Conservation (phyloP, 2,888 invertebrate genomes). For the Platycheirus albimanus region DNA sequence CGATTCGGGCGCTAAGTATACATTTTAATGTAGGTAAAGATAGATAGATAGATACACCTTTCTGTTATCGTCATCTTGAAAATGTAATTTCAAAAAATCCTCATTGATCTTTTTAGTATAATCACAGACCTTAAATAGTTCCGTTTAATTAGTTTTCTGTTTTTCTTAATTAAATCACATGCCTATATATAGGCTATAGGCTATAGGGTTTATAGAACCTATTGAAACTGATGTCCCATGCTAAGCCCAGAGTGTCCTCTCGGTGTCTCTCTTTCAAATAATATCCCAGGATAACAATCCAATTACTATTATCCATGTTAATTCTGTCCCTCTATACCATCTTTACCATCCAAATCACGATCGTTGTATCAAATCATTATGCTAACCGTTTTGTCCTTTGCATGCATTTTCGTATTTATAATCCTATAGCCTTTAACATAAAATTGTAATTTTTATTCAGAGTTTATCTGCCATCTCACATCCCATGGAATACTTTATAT, state of each 20-base stretch:
- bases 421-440: conserved; percentile 59
- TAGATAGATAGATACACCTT: no score
- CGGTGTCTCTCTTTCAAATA: neutral
- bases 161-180: conserved; percentile 64
- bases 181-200: neutral
- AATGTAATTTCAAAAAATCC: neutral
- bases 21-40: no score
- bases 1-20: no score
- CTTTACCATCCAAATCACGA: conserved; percentile 72
- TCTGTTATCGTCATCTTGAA: neutral
- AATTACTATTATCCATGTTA: conserved; percentile 73
- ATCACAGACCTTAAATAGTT: conserved; percentile 18
- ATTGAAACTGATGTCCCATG: conserved; percentile 28
- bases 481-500: conserved; percentile 41
- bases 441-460: conserved; percentile 74
- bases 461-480: conserved; percentile 69
- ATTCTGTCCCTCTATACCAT: conserved; percentile 50
- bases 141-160: conserved; percentile 37
- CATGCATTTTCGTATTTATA: conserved; percentile 55
- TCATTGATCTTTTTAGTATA: neutral
- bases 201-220: conserved; percentile 21
- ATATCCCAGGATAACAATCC: conserved; percentile 57
- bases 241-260: conserved; percentile 6
- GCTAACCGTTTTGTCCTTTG: conserved; percentile 64
- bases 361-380: conserved; percentile 73